phyloP scores from a whole-genome alignment of 2,888 invertebrate species.

The Ceraclea dissimilis region DNA sequence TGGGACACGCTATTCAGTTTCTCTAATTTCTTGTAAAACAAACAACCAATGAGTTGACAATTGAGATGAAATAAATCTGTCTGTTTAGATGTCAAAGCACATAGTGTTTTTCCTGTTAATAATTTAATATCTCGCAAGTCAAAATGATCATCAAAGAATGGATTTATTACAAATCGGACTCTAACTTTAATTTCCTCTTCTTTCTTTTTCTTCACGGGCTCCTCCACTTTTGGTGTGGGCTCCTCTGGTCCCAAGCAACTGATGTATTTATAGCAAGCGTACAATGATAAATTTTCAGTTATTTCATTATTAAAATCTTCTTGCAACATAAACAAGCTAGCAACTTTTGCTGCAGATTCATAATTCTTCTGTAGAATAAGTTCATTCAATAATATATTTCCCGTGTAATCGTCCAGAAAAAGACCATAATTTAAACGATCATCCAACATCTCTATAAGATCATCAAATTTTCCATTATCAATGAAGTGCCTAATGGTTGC shows the following conservation, averaged over 20 bases:
- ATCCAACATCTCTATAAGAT: constrained; percentile 64
- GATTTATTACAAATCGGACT: constrained; percentile 71
- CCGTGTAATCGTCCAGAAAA: constrained; percentile 75
- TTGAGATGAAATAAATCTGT: constrained; percentile 48
- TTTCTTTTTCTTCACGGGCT: constrained; percentile 29
- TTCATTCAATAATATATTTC: constrained; percentile 73
- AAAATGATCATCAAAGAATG: constrained; percentile 84
- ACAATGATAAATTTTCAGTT: constrained; percentile 58
- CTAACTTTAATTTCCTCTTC: constrained; percentile 64
- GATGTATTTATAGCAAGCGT: constrained; percentile 68
- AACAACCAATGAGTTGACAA: constrained; percentile 57
- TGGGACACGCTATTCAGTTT: constrained; percentile 34
- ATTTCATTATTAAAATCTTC: constrained; percentile 74
- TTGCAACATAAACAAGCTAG: constrained; percentile 77
- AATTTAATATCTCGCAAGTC: constrained; percentile 65
- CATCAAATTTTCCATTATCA: constrained; percentile 48
- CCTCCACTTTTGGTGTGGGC: constrained; percentile 28
- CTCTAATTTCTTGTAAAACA: constrained; percentile 60
- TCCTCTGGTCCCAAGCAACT: constrained; percentile 37
- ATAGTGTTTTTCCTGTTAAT: constrained; percentile 77
- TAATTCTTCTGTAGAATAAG: constrained; percentile 63
- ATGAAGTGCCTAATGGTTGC: constrained; percentile 62
- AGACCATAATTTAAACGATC: constrained; percentile 84
- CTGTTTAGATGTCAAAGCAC: constrained; percentile 48
- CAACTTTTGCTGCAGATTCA: constrained; percentile 66